phyloP scores from a whole-genome alignment of 2,113 vertebrate genomes.

The Boulengeromyrus knoepffleri region DNA sequence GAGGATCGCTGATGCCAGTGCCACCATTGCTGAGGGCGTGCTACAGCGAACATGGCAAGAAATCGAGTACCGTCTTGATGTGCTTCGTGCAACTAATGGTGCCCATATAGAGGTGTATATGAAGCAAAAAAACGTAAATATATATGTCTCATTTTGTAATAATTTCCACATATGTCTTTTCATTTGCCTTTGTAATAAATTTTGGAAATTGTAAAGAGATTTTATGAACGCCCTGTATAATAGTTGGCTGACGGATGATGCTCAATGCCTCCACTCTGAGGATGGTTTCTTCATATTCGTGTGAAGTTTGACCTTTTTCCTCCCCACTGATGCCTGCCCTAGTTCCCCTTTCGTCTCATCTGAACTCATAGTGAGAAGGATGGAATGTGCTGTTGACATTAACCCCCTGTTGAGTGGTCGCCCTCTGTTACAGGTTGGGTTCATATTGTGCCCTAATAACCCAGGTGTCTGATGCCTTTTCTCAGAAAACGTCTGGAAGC shows the following conservation, averaged over 20 bases:
- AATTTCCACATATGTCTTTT: too few species aligned
- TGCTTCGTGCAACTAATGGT: too few species aligned
- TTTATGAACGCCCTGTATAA: not conserved
- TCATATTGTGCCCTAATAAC: not conserved
- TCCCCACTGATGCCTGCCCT: not conserved
- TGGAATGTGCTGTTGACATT: not conserved
- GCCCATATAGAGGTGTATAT: too few species aligned
- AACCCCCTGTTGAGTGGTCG: not conserved
- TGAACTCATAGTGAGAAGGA: not conserved
- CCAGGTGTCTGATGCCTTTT: not conserved
- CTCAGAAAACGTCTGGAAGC: slow-evolving; percentile 79
- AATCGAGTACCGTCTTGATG: too few species aligned
- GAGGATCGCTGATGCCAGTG: too few species aligned
- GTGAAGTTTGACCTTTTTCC: not conserved
- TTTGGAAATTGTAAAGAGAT: too few species aligned
- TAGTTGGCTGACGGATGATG: not conserved
- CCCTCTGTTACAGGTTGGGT: not conserved
- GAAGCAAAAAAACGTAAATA: too few species aligned
- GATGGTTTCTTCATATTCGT: not conserved
- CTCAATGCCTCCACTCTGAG: not conserved
- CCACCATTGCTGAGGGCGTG: too few species aligned
- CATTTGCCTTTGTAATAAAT: too few species aligned
- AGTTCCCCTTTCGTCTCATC: not conserved
- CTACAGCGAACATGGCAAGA: too few species aligned
- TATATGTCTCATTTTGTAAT: too few species aligned